Evolutionary conservation across 2,888 invertebrate genomes (phyloP).

Genomic region (Meghimatium bilineatum): DNA sequence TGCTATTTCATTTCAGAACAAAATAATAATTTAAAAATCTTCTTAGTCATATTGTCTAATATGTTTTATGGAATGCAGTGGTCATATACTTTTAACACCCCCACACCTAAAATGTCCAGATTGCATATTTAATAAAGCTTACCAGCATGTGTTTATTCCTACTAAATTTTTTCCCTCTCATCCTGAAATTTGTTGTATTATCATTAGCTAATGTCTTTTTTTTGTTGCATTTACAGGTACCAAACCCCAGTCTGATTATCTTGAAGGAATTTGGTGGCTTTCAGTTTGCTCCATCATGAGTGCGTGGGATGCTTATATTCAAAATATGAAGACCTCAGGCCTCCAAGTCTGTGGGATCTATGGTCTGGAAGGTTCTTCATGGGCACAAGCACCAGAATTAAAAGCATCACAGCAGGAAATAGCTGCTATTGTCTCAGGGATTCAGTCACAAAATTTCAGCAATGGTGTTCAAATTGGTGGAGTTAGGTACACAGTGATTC

Average conservation of each 20-base stretch:
- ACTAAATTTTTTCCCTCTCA: too few species aligned
- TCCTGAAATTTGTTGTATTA: too few species aligned
- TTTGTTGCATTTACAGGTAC: neutral
- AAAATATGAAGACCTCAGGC: slow-evolving; percentile 47
- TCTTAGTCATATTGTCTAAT: neutral
- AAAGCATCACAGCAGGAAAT: slow-evolving; percentile 41
- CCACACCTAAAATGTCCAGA: neutral
- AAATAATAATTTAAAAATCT: neutral
- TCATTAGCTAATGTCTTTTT: too few species aligned
- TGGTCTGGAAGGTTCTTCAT: slow-evolving; percentile 46
- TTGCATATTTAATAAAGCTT: neutral
- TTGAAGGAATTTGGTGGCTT: neutral
- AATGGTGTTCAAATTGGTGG: slow-evolving; percentile 39
- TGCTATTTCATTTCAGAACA: too few species aligned
- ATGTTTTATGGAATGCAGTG: neutral
- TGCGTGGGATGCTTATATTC: slow-evolving; percentile 50
- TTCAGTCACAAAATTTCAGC: slow-evolving; percentile 36
- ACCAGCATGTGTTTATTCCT: neutral
- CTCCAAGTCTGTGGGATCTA: slow-evolving; percentile 47
- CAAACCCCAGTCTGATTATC: neutral
- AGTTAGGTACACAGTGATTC: slow-evolving; percentile 39
- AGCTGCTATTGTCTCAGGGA: slow-evolving; percentile 39
- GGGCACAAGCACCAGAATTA: slow-evolving; percentile 49
- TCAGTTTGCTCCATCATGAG: slow-evolving; percentile 29
- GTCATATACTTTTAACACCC: neutral